Evolutionary conservation across 2,113 vertebrate species (phyloP), one percentile per base, ranked within the genome.

Genomic region (Megaceryle torquata): DNA sequence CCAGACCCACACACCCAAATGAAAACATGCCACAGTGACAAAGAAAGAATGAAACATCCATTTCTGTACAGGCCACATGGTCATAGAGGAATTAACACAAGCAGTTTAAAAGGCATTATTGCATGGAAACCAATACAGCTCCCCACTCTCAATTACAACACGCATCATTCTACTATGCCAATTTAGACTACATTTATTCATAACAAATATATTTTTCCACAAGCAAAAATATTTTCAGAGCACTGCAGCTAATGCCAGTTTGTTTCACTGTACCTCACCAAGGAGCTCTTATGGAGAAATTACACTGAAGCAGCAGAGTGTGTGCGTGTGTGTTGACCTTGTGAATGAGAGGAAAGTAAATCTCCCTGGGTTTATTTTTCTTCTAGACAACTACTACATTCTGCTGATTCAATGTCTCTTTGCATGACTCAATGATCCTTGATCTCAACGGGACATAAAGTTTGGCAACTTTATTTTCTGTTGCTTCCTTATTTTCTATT

Each of bases 401-500:
- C 82, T 86, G 46, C 53, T 90, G 39, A 60, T 86, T 82, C 82
- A 71, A 3, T 24, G 43, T 43, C 35, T 77, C 56, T 89, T 83
- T 72, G 44, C 39, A 57, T 72, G 69, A 92, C 61, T 76, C 94
- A 54, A 14, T 9, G 33, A 76, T 53, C 41, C 50, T 78, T 82
- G 67, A 89, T 67, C n/a, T 43, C 22, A 63, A 84, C 71, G 74
- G 43, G 59, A 81, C 8, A 63, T 77, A 31, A 84, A 94, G 2
- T 90, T 71, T 50, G 72, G 53, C 26, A 68, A 60, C 72, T 88
- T 83, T 77, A 56, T 89, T 83, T 93, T 88, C 79, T 86, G 41
- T 65, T 83, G 37, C 37, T 86, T 81, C 51, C 43, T 91, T 88
- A 26, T 71, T 93, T 96, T 86, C 74, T 78, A 22, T 84, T 93